Conservation (phyloP, 2,113 vertebrate genomes). For the Zapornia atra region DNA sequence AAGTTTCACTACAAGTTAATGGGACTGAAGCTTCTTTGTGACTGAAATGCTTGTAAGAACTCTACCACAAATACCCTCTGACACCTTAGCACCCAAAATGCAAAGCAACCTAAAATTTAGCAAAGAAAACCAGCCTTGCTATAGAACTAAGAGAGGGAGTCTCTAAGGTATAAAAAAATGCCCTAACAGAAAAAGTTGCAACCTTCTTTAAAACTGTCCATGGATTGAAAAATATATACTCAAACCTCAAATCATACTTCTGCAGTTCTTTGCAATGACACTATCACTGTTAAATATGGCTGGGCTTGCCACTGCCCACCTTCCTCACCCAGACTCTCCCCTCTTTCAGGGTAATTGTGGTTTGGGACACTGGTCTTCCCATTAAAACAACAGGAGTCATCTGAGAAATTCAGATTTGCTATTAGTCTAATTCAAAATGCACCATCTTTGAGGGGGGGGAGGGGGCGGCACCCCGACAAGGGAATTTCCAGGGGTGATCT, state of each 20-base stretch:
- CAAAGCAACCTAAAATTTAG: neutral
- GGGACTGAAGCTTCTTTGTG: neutral
- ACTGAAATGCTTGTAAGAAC: neutral
- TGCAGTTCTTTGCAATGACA: neutral
- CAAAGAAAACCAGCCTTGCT: neutral
- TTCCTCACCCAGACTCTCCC: neutral
- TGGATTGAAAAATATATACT: neutral
- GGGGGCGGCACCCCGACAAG: accelerated
- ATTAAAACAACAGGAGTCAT: neutral
- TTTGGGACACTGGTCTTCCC: neutral
- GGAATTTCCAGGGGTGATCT: neutral
- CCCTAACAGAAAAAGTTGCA: neutral
- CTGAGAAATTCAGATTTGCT: neutral
- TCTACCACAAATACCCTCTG: neutral
- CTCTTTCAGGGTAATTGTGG: neutral
- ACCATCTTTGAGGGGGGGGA: neutral
- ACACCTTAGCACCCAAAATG: neutral
- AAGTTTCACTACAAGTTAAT: neutral
- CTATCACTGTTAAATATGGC: neutral
- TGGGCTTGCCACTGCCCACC: neutral
- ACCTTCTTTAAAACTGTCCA: neutral
- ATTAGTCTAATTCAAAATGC: neutral
- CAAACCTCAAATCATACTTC: neutral
- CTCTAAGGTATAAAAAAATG: neutral
- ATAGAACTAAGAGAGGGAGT: neutral